These are phyloP conservation scores for Nasua narica DNA, from an alignment of 2,797 vertebrate species.

Conservation along the genomic window DNA sequence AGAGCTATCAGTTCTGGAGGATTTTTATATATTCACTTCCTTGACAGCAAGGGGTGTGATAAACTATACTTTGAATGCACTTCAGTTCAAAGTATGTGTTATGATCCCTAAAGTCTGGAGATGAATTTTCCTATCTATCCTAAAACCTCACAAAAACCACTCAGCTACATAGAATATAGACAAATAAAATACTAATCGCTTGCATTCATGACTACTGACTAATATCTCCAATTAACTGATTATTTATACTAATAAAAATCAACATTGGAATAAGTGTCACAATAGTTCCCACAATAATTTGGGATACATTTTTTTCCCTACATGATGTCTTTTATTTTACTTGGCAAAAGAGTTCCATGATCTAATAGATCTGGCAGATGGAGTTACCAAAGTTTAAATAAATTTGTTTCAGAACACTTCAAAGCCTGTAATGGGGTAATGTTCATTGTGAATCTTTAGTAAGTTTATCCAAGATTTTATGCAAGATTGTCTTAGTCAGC, in stretches of 20 bases:
- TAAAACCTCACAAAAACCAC: not conserved
- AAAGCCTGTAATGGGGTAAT: not conserved
- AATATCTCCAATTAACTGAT: not conserved
- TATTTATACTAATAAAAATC: not conserved
- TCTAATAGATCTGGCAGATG: not conserved
- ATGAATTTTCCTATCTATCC: not conserved
- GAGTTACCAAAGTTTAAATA: not conserved
- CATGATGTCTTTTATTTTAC: not conserved
- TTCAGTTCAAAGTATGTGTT: not conserved
- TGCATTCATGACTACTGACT: not conserved
- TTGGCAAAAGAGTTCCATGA: not conserved
- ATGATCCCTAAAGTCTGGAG: not conserved
- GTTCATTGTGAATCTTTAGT: not conserved
- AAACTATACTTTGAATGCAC: not conserved
- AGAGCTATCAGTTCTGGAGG: not conserved
- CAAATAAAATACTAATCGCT: not conserved
- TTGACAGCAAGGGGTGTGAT: not conserved
- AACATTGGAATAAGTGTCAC: not conserved
- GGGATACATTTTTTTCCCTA: not conserved
- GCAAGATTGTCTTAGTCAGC: not conserved
- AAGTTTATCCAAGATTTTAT: not conserved
- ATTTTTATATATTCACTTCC: conserved; percentile 3
- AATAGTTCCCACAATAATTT: not conserved
- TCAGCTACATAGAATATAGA: not conserved
- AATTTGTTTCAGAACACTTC: not conserved